These are phyloP conservation scores for Archilochus colubris DNA, from an alignment of 2,113 vertebrate species.

Conservation along the genomic window DNA sequence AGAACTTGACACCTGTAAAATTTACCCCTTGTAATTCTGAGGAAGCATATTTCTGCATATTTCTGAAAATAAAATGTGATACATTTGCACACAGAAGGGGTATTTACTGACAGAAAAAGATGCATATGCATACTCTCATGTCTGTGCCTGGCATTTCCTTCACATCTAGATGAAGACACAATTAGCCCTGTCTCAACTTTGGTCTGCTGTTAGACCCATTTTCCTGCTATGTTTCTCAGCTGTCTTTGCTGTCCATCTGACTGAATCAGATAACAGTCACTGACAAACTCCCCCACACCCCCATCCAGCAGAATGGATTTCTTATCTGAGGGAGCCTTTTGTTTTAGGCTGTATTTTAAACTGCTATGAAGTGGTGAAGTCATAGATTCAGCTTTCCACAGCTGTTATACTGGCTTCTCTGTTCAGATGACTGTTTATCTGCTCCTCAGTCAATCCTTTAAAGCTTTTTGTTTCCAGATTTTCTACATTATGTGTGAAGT, in stretches of 20 bases:
- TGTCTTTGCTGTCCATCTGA: neutral
- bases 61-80: neutral
- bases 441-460: neutral
- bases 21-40: neutral
- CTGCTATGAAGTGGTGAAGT: neutral
- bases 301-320: neutral
- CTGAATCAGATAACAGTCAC: neutral
- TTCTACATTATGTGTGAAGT: neutral
- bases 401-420: neutral
- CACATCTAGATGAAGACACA: neutral
- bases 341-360: neutral
- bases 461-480: neutral
- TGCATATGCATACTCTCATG: neutral
- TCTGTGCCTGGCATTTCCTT: neutral
- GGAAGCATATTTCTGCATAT: neutral
- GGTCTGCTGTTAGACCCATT: neutral
- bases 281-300: neutral
- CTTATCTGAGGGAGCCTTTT: neutral
- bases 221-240: neutral
- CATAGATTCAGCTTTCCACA: neutral
- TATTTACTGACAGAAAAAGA: neutral
- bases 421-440: neutral
- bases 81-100: neutral
- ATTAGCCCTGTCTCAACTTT: neutral
- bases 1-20: neutral